Evolutionary conservation across 2,888 invertebrate species (phyloP).

Genomic region (Sinhomidia bicolor): DNA sequence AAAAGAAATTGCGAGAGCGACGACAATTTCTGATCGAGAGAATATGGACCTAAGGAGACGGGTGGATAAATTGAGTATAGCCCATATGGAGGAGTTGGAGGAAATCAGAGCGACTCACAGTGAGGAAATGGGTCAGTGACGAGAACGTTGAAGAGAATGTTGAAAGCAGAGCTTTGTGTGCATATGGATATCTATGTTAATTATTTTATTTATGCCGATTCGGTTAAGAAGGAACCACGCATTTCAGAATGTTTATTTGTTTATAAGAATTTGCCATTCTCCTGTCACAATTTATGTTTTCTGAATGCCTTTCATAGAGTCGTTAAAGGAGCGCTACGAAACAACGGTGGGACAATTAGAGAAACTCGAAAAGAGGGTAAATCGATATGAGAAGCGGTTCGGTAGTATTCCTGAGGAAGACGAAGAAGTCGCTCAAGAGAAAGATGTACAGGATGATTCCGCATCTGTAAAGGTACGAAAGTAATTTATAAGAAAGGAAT

Average conservation of each 20-base stretch:
- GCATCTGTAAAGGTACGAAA: conserved; percentile 60
- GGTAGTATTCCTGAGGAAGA: conserved; percentile 48
- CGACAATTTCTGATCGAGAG: conserved; percentile 87
- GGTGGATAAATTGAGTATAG: conserved; percentile 88
- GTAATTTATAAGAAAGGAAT: not conserved
- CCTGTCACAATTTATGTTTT: not conserved
- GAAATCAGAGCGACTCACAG: conserved; percentile 86
- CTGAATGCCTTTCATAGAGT: not conserved
- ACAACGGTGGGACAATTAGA: conserved; percentile 68
- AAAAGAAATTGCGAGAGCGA: conserved; percentile 85
- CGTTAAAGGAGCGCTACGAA: conserved; percentile 69
- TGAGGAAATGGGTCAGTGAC: conserved; percentile 85
- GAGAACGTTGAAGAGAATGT: not conserved
- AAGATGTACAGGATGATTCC: conserved; percentile 10
- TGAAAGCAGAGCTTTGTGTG: no score
- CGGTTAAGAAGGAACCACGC: not conserved
- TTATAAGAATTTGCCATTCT: not conserved
- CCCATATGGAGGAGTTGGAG: conserved; percentile 88
- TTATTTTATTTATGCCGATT: conserved; percentile 34
- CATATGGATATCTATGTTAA: conserved; percentile 61
- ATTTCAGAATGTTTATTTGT: not conserved
- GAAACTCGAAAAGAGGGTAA: conserved; percentile 64
- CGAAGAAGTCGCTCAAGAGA: conserved; percentile 11
- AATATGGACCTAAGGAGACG: conserved; percentile 87
- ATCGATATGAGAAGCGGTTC: conserved; percentile 64